phyloP scores from a whole-genome alignment of 1,140 invertebrate genomes.

The Calycopis cecrops region DNA sequence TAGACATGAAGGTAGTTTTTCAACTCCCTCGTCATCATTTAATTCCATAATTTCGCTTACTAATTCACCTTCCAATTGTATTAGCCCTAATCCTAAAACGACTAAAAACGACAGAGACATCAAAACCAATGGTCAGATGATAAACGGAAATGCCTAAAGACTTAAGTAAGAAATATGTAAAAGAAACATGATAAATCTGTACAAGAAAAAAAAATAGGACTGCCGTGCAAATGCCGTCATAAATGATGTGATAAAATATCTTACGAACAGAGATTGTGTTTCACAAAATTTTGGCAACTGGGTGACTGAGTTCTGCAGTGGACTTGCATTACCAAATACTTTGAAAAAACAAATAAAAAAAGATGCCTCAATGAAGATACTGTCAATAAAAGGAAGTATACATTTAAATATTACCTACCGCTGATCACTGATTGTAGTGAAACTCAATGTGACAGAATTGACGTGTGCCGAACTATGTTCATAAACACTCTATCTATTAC shows the following conservation, averaged over 20 bases:
- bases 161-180: conserved; percentile 14
- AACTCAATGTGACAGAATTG: conserved; percentile 17
- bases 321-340: conserved; percentile 20
- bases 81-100: not conserved
- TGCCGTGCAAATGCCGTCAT: conserved; percentile 11
- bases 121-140: conserved; percentile 12
- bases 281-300: conserved; percentile 24
- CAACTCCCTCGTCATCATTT: conserved; percentile 1
- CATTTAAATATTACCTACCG: conserved; percentile 20
- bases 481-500: conserved; percentile 21
- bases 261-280: conserved; percentile 10
- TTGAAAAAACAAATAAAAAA: conserved; percentile 17
- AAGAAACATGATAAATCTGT: conserved; percentile 12
- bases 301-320: conserved; percentile 17
- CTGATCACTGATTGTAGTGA: conserved; percentile 5
- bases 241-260: conserved; percentile 14
- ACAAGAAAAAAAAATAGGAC: not conserved
- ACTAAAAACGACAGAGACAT: conserved; percentile 12
- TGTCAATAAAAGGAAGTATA: conserved; percentile 20
- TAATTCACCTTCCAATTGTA: not conserved
- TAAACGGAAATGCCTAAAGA: conserved; percentile 14
- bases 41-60: not conserved
- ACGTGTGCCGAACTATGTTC: conserved; percentile 27
- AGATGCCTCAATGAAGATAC: conserved; percentile 12
- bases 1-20: not conserved